These are phyloP conservation scores for Gambusia holbrooki DNA, from an alignment of 2,113 vertebrate genomes.

Conservation along the genomic window DNA sequence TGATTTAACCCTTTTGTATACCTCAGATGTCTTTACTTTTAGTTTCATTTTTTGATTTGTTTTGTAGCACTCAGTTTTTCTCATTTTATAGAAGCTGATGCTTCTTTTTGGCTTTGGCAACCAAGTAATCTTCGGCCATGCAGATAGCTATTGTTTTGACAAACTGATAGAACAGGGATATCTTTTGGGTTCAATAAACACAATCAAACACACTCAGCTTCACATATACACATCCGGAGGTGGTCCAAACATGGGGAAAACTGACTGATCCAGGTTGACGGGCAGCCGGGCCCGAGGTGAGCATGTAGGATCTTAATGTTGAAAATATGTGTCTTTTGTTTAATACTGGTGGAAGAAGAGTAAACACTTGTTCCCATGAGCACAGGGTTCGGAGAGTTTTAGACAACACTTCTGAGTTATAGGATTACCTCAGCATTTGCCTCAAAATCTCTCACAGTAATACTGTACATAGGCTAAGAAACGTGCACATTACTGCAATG, in stretches of 20 bases:
- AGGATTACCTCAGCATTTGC: conserved; percentile 51
- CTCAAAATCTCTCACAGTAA: conserved; percentile 19
- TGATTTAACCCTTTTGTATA: no score
- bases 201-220: conserved; percentile 35
- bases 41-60: no score
- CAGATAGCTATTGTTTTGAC: conserved; percentile 6
- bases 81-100: no score
- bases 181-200: conserved; percentile 45
- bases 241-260: conserved; percentile 67
- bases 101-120: not conserved
- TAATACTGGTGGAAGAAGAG: conserved; percentile 61
- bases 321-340: conserved; percentile 75
- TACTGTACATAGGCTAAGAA: conserved; percentile 23
- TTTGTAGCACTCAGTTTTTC: no score
- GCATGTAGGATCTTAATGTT: conserved; percentile 67
- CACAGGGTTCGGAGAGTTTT: conserved; percentile 70
- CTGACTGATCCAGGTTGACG: conserved; percentile 74
- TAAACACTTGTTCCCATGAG: conserved; percentile 66
- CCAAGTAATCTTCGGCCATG: not conserved
- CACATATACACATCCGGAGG: conserved; percentile 50
- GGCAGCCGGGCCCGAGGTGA: conserved; percentile 45
- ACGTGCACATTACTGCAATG: not conserved
- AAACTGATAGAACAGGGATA: conserved; percentile 15
- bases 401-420: conserved; percentile 61
- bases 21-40: no score